These are phyloP conservation scores for Protobothrops flavoviridis DNA, from an alignment of 2,113 vertebrate species.

Conservation along the genomic window DNA sequence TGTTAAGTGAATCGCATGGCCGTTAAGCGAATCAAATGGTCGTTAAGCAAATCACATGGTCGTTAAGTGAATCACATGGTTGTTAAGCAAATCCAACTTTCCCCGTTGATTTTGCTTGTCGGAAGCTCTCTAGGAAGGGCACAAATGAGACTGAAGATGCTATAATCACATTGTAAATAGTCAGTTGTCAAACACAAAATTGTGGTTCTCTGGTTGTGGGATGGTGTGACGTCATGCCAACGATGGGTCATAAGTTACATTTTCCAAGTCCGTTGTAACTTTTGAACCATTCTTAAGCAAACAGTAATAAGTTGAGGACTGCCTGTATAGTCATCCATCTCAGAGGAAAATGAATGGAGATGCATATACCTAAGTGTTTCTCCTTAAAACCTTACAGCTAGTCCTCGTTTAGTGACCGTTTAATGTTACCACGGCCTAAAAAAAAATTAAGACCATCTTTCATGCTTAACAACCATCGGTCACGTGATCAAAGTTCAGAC, in stretches of 20 bases:
- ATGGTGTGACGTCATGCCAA: neutral
- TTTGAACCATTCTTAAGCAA: neutral
- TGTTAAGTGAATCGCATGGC: too few relatives aligned
- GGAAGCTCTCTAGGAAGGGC: too few relatives aligned
- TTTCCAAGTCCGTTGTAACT: neutral
- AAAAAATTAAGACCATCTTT: neutral
- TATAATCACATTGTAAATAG: neutral
- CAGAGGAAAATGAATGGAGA: neutral
- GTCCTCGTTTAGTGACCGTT: neutral
- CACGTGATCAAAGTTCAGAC: neutral
- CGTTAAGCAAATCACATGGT: too few relatives aligned
- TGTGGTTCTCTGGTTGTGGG: neutral
- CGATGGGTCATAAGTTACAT: neutral
- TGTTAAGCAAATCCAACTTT: neutral
- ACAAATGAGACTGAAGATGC: neutral
- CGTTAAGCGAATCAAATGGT: too few relatives aligned
- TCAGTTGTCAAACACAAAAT: neutral
- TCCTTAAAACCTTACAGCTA: neutral
- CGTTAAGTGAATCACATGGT: too few relatives aligned
- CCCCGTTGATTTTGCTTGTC: neutral
- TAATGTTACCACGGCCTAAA: neutral
- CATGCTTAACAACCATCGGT: neutral
- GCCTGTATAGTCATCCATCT: neutral
- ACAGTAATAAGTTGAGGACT: neutral
- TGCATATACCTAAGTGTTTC: too few relatives aligned